These are phyloP conservation scores for Muricea muricata DNA, from an alignment of 92 coral and sea anemone genomes.

Conservation along the genomic window DNA sequence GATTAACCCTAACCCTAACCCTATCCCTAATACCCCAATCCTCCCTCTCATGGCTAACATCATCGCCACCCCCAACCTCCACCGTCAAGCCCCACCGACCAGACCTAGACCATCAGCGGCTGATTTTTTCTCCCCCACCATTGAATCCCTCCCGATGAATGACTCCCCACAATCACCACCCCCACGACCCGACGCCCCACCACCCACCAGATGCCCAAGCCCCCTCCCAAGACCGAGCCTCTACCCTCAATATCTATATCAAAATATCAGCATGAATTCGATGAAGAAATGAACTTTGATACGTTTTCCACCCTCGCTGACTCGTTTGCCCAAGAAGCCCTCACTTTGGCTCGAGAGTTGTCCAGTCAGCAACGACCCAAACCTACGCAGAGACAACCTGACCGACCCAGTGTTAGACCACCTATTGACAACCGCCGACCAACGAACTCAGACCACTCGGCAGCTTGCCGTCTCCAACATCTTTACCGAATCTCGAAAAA, in stretches of 20 bases:
- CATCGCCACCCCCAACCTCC: no score
- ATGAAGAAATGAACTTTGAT: background rate
- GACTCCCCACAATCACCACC: background rate
- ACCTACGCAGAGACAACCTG: background rate
- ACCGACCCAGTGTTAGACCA: background rate
- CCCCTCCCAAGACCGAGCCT: background rate
- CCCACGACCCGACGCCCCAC: background rate
- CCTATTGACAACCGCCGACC: background rate
- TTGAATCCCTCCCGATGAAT: background rate
- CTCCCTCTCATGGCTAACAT: no score
- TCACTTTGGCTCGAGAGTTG: background rate
- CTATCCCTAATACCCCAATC: no score
- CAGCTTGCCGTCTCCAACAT: background rate
- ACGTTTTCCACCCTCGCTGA: background rate
- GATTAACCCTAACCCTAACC: background rate
- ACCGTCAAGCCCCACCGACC: no score
- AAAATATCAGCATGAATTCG: background rate
- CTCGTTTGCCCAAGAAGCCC: background rate
- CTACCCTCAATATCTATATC: background rate
- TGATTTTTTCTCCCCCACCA: background rate
- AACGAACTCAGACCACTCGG: background rate
- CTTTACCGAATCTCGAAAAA: background rate
- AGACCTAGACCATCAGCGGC: background rate
- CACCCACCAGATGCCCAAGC: background rate
- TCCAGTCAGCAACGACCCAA: background rate